Conservation (phyloP, 2,797 vertebrate genomes). For the Phylloscopus collybita region DNA sequence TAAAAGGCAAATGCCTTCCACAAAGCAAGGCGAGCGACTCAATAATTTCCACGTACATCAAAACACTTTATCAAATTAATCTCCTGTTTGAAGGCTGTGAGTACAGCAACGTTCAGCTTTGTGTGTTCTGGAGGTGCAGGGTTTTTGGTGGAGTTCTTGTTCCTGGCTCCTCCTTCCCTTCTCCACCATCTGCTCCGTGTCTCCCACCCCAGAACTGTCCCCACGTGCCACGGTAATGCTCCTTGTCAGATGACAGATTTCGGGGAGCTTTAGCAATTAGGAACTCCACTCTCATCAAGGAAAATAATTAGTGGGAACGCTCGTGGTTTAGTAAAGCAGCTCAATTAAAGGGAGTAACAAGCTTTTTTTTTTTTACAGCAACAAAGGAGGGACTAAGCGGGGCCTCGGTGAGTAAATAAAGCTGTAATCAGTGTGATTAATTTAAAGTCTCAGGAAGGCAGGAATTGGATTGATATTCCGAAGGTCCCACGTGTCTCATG, state of each 20-base stretch:
- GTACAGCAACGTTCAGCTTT: rapidly evolving
- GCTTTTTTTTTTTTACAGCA: constrained; percentile 73
- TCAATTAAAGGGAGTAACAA: constrained; percentile 79
- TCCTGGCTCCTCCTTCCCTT: not conserved
- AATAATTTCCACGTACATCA: not conserved
- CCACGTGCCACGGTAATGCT: not conserved
- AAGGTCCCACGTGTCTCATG: constrained; percentile 56
- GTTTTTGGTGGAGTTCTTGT: not conserved
- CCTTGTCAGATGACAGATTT: constrained; percentile 52
- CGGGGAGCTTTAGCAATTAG: constrained; percentile 75
- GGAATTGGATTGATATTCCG: constrained; percentile 70
- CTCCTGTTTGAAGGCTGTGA: not conserved
- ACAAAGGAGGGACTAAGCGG: constrained; percentile 72
- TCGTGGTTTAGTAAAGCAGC: constrained; percentile 73
- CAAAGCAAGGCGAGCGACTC: not conserved
- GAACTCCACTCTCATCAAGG: constrained; percentile 77
- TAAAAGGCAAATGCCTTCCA: not conserved
- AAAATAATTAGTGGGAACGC: constrained; percentile 79
- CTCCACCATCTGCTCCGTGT: not conserved
- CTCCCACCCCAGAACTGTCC: not conserved
- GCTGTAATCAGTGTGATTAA: constrained; percentile 81
- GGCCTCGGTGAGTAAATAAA: constrained; percentile 82
- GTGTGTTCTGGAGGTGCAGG: not conserved
- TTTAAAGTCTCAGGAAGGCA: constrained; percentile 74
- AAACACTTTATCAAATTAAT: not conserved